Evolutionary conservation across 1,140 invertebrate genomes (phyloP).

Genomic region (Zeugodacus cucurbitae): DNA sequence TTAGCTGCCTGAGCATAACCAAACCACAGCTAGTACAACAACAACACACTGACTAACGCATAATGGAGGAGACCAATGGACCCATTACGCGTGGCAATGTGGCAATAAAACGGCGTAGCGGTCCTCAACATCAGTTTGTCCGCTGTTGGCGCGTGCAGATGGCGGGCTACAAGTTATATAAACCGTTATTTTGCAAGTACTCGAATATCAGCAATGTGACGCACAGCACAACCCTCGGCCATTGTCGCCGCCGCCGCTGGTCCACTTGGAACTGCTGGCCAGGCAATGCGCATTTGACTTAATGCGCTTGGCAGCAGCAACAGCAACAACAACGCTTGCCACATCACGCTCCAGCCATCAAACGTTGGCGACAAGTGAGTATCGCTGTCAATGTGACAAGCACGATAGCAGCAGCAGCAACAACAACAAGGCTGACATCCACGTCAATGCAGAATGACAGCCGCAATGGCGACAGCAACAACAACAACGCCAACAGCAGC

Average conservation of each 20-base stretch:
- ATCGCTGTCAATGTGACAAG: slow-evolving; percentile 51
- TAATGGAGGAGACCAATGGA: slow-evolving; percentile 30
- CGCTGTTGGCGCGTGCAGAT: not conserved
- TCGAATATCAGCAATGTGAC: not conserved
- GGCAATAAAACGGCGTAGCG: slow-evolving; percentile 18
- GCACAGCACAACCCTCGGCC: too few species aligned
- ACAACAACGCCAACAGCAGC: not conserved
- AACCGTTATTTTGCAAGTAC: not conserved
- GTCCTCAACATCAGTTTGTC: not conserved
- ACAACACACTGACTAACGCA: not conserved
- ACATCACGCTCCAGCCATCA: not conserved
- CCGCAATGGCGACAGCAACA: slow-evolving; percentile 48
- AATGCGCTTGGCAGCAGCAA: slow-evolving; percentile 29
- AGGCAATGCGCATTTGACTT: slow-evolving; percentile 14
- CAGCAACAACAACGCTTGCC: not conserved
- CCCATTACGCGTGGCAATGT: slow-evolving; percentile 17
- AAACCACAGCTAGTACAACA: not conserved
- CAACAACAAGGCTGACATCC: not conserved
- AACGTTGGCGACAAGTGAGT: not conserved
- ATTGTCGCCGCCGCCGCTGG: not conserved
- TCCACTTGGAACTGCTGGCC: not conserved
- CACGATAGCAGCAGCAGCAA: slow-evolving; percentile 50
- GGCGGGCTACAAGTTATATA: slow-evolving; percentile 16
- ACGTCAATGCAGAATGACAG: slow-evolving; percentile 54
- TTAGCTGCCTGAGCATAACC: slow-evolving; percentile 2